Evolutionary conservation across 2,888 invertebrate species (phyloP).

Genomic region (Perithous albicinctus): DNA sequence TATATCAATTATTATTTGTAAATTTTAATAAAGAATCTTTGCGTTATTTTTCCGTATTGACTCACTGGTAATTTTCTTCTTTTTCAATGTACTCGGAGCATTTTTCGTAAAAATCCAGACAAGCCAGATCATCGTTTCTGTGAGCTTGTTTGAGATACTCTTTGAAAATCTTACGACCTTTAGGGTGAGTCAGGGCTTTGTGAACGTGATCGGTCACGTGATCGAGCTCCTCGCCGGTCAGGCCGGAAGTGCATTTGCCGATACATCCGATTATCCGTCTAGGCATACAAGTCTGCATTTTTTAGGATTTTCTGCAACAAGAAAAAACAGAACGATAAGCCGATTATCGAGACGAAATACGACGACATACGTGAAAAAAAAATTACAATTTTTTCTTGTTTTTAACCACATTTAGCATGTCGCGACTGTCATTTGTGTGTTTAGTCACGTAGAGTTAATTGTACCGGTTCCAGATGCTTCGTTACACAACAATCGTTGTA

Average conservation of each 20-base stretch:
- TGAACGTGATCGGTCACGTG: slow-evolving; percentile 77
- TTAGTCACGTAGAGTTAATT: background rate
- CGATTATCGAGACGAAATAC: background rate
- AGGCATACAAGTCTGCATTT: slow-evolving; percentile 70
- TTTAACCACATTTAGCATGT: too few species aligned
- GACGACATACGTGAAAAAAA: too few species aligned
- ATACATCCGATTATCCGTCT: slow-evolving; percentile 75
- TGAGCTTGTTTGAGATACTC: slow-evolving; percentile 72
- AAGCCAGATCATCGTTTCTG: slow-evolving; percentile 72
- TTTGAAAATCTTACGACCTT: slow-evolving; percentile 74
- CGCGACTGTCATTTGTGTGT: background rate
- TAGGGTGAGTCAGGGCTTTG: slow-evolving; percentile 70
- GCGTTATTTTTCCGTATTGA: too few species aligned
- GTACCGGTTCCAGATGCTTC: background rate
- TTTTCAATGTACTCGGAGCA: slow-evolving; percentile 69
- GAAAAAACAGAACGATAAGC: background rate
- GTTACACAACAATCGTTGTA: slow-evolving; percentile 32
- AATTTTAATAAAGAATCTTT: background rate
- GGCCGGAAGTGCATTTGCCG: slow-evolving; percentile 78
- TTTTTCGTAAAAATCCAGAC: slow-evolving; percentile 75
- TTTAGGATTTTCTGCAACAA: slow-evolving; percentile 54
- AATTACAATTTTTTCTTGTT: too few species aligned
- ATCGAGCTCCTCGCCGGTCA: slow-evolving; percentile 75
- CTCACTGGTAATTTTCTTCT: slow-evolving; percentile 70
- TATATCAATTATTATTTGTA: background rate